Percentiles rank a stretch among this genome's conserved stretches.
phyloP scores from a whole-genome alignment of 2,113 vertebrate species.

The Carassius carassius region DNA sequence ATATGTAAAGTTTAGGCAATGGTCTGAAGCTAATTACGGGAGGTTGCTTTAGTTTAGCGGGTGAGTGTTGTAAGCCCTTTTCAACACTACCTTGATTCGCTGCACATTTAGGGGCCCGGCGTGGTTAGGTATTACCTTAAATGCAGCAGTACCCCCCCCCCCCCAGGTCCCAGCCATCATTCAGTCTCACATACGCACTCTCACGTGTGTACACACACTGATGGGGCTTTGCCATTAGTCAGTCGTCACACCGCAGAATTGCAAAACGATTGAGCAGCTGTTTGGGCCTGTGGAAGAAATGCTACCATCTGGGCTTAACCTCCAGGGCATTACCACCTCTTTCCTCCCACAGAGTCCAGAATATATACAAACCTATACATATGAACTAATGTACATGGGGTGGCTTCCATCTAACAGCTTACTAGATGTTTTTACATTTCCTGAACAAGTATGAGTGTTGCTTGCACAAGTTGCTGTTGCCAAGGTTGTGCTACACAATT shows the following conservation, averaged over 20 bases:
- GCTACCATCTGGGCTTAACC: slow-evolving; percentile 38
- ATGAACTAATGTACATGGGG: neutral
- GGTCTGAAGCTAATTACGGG: slow-evolving; percentile 24
- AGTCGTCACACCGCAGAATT: slow-evolving; percentile 60
- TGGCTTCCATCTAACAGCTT: neutral
- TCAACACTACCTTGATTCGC: slow-evolving; percentile 69
- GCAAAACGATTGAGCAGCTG: slow-evolving; percentile 63
- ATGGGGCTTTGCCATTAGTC: slow-evolving; percentile 60
- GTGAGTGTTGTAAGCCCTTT: slow-evolving; percentile 64
- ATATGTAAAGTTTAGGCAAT: slow-evolving; percentile 36
- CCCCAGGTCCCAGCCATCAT: slow-evolving; percentile 38
- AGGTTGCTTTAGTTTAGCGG: slow-evolving; percentile 36
- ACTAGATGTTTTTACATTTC: slow-evolving; percentile 6
- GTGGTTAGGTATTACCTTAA: slow-evolving; percentile 29
- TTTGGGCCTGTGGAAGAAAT: slow-evolving; percentile 46
- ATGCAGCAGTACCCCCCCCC: neutral
- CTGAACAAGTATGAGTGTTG: neutral
- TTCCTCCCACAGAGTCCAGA: slow-evolving; percentile 53
- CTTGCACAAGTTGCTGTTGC: neutral
- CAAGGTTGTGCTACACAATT: neutral
- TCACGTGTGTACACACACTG: slow-evolving; percentile 2
- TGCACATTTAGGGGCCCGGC: slow-evolving; percentile 58
- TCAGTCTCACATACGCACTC: slow-evolving; percentile 40
- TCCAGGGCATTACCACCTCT: slow-evolving; percentile 46
- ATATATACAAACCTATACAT: slow-evolving; percentile 30